Conservation (phyloP, 2,113 vertebrate genomes). For the Triplophysa dalaica region DNA sequence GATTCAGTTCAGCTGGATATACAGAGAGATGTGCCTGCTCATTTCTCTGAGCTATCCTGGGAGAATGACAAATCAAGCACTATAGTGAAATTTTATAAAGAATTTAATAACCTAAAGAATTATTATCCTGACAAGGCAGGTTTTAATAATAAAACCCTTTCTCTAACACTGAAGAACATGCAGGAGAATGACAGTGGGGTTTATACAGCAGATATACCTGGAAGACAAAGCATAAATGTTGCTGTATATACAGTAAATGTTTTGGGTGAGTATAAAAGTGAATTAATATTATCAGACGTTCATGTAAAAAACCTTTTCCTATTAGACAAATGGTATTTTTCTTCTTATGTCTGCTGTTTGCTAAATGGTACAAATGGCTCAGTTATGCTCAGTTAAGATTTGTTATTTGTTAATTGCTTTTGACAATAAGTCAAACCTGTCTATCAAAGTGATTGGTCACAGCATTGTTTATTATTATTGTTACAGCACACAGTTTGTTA, state of each 20-base stretch:
- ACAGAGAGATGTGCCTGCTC: too few species aligned
- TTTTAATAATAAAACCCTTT: background rate
- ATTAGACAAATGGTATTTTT: too few species aligned
- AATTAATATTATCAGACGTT: background rate
- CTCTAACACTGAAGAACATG: constrained; percentile 31
- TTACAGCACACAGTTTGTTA: too few species aligned
- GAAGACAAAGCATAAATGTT: fast-evolving
- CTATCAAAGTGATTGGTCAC: too few species aligned
- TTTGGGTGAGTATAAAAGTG: constrained; percentile 34
- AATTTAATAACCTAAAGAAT: fast-evolving
- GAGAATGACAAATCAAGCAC: fast-evolving
- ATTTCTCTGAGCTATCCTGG: background rate
- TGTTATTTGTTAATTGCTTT: too few species aligned
- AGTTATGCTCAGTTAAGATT: too few species aligned
- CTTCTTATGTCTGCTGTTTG: too few species aligned
- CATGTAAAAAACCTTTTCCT: too few species aligned
- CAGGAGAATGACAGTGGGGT: constrained; percentile 39
- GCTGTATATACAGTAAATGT: constrained; percentile 22
- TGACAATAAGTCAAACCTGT: too few species aligned
- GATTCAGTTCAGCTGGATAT: too few species aligned
- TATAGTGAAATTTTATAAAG: background rate
- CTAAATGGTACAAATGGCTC: too few species aligned
- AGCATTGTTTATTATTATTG: too few species aligned
- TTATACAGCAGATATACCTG: background rate
- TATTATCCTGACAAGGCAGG: background rate